These are phyloP conservation scores for Hoplostethus mediterraneus DNA, from an alignment of 2,797 vertebrate species.

Conservation along the genomic window DNA sequence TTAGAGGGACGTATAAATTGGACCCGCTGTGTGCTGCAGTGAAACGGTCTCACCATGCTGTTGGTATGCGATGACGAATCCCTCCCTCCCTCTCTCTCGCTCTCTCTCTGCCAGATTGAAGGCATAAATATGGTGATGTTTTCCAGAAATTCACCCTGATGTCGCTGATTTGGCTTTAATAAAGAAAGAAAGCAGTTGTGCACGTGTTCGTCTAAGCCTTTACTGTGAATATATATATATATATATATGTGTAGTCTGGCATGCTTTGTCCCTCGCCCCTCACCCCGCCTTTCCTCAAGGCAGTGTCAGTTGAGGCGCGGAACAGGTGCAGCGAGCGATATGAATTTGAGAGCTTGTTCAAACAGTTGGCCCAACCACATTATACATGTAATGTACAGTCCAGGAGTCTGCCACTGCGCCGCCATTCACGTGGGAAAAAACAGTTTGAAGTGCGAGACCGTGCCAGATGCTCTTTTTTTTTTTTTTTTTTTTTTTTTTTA, in stretches of 20 bases:
- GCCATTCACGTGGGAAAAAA: constrained; percentile 6
- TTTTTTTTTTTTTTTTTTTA: not conserved
- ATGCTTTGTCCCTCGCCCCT: not conserved
- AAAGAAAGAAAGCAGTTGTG: not conserved
- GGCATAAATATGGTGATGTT: not conserved
- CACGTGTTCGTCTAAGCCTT: constrained; percentile 24
- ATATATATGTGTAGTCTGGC: no score
- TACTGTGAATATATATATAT: not conserved
- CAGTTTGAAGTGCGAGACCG: constrained; percentile 33
- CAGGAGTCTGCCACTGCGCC: not conserved
- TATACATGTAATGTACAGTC: constrained; percentile 42
- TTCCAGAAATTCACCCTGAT: not conserved
- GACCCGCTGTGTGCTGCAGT: not conserved
- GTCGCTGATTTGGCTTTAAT: not conserved
- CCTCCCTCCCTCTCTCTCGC: not conserved
- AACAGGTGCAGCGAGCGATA: constrained; percentile 71
- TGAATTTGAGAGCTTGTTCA: constrained; percentile 44
- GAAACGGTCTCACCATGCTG: not conserved
- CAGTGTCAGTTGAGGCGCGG: constrained; percentile 55
- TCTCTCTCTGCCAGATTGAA: not conserved
- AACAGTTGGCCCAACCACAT: constrained; percentile 38
- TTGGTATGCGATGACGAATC: not conserved
- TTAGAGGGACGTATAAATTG: constrained; percentile 1
- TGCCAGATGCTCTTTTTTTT: not conserved
- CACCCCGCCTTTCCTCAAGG: constrained; percentile 1